Evolutionary conservation across 2,113 vertebrate species (phyloP), one percentile per base, ranked within the genome.

Genomic region (Puntigrus tetrazona): DNA sequence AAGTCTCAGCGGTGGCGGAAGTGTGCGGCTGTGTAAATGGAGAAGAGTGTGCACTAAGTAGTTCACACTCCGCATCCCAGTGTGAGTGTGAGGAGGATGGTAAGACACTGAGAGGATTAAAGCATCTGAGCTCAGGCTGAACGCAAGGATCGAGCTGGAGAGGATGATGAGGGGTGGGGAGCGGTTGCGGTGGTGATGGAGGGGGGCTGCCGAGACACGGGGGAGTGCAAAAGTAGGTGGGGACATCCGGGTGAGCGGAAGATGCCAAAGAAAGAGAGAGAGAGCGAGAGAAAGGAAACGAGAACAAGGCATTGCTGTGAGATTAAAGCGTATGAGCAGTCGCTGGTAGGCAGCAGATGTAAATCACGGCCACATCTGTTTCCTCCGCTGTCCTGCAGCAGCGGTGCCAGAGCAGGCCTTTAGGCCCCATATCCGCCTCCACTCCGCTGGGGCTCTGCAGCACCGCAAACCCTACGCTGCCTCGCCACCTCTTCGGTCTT

Each of bases 311-410:
- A 36, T 38, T 67, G 85, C 80, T 84, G 59, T 67, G 52, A 76
- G 85, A 86, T 86, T 85, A 86, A 85, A 83, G 85, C 43, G 36
- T 77, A 69, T 57, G 79, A 87, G 83, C 81, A 84, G 16, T 78
- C 78, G 27, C 69, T 86, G 41, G 85, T 86, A 75, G 77, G 79
- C 74, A 82, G 83, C 72, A 82, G 85, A 81, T 88, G 86, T 82
- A 86, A 81, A 86, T 83, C 85, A 89, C 80, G 55, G 18, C 50
- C 78, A 81, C 85, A 87, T 88, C 80, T 83, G 81, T 88, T 88
- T 83, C 70, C 80, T 83, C 83, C 22, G 50, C 84, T 78, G 81
- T 81, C 70, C 81, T 84, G 84, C 34, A 78, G 50, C 34, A 72
- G 47, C 55, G n/a, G 82, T 82, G 47, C 87, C 82, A 78, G 67